Evolutionary conservation across 1,140 invertebrate species (phyloP).

Genomic region (Acyrthosiphon pisum): DNA sequence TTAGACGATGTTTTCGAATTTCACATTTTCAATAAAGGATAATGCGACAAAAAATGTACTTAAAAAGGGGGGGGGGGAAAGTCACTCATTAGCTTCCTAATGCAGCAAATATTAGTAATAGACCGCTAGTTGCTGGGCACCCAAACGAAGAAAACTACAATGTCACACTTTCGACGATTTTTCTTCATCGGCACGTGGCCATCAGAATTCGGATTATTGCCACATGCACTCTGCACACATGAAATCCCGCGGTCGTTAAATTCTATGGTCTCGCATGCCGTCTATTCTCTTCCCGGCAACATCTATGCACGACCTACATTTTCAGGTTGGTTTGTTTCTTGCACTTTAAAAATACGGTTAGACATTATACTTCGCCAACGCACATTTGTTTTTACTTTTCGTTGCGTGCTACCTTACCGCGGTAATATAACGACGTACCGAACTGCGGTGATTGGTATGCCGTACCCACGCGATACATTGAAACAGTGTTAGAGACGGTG

Average conservation of each 20-base stretch:
- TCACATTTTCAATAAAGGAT: background rate
- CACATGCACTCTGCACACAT: background rate
- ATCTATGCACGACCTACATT: background rate
- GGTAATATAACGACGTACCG: background rate
- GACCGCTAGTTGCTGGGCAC: background rate
- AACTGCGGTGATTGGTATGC: background rate
- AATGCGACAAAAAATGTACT: background rate
- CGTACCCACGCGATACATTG: background rate
- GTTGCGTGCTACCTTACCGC: background rate
- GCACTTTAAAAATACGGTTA: background rate
- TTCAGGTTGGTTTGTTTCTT: background rate
- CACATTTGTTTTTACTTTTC: background rate
- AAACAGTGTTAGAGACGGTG: background rate
- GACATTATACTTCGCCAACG: background rate
- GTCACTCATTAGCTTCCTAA: background rate
- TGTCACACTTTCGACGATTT: background rate
- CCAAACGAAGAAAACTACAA: background rate
- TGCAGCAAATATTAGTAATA: background rate
- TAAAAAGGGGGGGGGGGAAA: background rate
- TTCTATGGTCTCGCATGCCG: background rate
- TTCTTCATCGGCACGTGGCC: background rate
- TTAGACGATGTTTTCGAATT: background rate
- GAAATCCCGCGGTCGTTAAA: background rate
- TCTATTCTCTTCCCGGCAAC: background rate
- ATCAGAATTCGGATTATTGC: background rate